Conservation (phyloP, 30 jellyfish, hydroid and myxozoan genomes). For the Sanderia malayensis region DNA sequence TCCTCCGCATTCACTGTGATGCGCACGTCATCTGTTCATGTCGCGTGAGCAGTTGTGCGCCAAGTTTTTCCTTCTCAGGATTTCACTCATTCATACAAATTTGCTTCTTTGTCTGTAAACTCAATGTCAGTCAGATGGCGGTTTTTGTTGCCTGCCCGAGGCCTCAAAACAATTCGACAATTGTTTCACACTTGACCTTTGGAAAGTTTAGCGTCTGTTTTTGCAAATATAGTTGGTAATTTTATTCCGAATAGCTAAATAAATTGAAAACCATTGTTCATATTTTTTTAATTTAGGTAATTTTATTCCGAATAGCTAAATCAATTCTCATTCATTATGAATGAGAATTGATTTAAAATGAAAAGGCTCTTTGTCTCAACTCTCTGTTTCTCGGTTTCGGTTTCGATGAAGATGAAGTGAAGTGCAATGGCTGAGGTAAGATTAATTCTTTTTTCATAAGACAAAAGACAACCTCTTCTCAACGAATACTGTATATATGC, state of each 20-base stretch:
- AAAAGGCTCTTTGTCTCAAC: conserved; percentile 15
- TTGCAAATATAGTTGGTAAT: conserved; percentile 1
- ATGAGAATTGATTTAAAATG: conserved; percentile 6
- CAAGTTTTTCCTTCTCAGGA: conserved; percentile 13
- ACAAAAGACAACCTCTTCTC: conserved; percentile 14
- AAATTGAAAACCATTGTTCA: background rate
- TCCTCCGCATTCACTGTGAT: conserved; percentile 12
- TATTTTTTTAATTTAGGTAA: too few species aligned
- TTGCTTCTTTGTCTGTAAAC: conserved; percentile 1
- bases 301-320: background rate
- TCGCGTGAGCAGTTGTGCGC: conserved; percentile 8
- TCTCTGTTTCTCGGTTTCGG: conserved; percentile 15
- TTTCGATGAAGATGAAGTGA: conserved; percentile 8
- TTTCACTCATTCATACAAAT: conserved; percentile 9
- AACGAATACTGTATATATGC: conserved; percentile 6
- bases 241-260: conserved; percentile 1
- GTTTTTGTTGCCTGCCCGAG: conserved; percentile 2
- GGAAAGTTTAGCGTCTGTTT: conserved; percentile 3
- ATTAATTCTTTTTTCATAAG: conserved; percentile 11
- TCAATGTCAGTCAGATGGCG: conserved; percentile 3
- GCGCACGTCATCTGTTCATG: conserved; percentile 20
- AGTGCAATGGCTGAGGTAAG: conserved; percentile 17
- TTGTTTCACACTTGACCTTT: background rate
- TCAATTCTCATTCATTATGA: background rate
- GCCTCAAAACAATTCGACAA: conserved; percentile 3